Evolutionary conservation across 2,888 invertebrate genomes (phyloP), one percentile per base, ranked within the genome.

Genomic region (Parnassius mnemosyne): DNA sequence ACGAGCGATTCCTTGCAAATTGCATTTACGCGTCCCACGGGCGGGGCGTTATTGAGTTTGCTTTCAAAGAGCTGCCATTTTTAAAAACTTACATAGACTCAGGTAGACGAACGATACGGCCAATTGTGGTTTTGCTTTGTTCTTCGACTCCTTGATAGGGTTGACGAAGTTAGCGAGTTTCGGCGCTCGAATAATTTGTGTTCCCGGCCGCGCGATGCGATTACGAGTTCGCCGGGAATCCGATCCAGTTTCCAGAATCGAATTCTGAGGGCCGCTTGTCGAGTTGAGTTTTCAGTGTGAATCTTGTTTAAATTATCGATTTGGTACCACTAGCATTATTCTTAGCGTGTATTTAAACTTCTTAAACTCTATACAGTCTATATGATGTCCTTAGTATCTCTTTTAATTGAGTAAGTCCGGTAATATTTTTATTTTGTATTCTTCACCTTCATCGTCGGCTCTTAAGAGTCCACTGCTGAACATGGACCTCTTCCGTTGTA

Each of bases 111-210:
- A 75, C 73, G 76, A 71, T 74, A 78, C 80, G 79, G 79, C 85
- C 88, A 88, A 89, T 89, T 90, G 90, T 87, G 90, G 90, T 85
- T 75, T 79, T 84, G 82, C 89, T 89, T 89, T 90, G 90, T 90
- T 90, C 89, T 80, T 77, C 82, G 80, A 82, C 84, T 84, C 84
- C 83, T 85, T 85, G 86, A 86, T 84, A 81, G 85, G 85, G 84
- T 85, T 88, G 85, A 90, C 79, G 87, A 87, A 90, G 89, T 90
- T 90, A 89, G 72, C 68, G 82, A 89, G 88, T 90, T 90, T 87
- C 85, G 85, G 83, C 59, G 59, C 80, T 80, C 80, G 87, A 83
- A 87, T 89, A 88, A 89, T 89, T 90, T 87, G 89, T 87, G 87
- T 87, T 85, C 83, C 80, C 84, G 81, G 84, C 85, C 85, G 81